Conservation (phyloP, 2,888 invertebrate genomes). For the Protodeltote pygarga region DNA sequence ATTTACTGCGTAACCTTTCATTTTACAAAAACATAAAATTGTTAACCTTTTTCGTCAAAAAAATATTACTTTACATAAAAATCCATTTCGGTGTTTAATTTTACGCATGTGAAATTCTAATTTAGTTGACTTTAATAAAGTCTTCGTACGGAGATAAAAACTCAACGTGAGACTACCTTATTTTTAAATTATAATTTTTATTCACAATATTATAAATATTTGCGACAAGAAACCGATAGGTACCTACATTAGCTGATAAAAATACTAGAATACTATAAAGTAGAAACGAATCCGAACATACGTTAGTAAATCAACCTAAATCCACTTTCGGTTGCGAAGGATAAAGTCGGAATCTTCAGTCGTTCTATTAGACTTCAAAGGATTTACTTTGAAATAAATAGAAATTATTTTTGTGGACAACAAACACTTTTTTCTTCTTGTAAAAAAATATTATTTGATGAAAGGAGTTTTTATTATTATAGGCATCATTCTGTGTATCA, state of each 20-base stretch:
- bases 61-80: no score
- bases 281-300: conserved; percentile 45
- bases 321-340: conserved; percentile 57
- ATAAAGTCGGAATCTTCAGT: conserved; percentile 55
- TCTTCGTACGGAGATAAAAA: no score
- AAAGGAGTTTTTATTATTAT: conserved; percentile 1
- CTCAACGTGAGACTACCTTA: no score
- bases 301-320: conserved; percentile 66
- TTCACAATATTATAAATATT: no score
- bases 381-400: conserved; percentile 57
- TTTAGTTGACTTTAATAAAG: no score
- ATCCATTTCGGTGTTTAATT: no score
- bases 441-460: conserved; percentile 11
- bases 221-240: not conserved
- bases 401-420: conserved; percentile 52
- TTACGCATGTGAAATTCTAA: no score
- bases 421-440: conserved; percentile 17
- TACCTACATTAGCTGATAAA: conserved; percentile 1
- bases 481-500: not conserved
- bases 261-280: conserved; percentile 30
- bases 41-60: no score
- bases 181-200: no score
- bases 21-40: no score
- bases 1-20: no score
- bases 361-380: conserved; percentile 61